Percentiles rank a stretch among this genome's conserved stretches.
These are phyloP conservation scores for Nephrotoma appendiculata DNA, from an alignment of 2,888 invertebrate species.

Conservation along the genomic window DNA sequence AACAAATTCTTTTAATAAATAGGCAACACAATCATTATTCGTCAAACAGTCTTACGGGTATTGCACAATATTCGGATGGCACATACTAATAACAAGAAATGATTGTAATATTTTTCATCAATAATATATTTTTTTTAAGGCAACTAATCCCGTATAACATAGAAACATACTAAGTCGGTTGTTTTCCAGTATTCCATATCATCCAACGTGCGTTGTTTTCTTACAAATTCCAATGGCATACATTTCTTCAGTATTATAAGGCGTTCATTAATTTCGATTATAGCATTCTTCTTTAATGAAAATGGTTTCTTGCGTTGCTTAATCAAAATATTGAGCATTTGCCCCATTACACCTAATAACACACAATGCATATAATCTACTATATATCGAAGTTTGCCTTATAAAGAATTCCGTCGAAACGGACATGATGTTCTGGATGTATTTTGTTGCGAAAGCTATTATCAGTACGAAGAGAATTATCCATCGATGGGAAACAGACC, in stretches of 20 bases:
- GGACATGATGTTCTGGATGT: background rate
- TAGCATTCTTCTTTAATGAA: background rate
- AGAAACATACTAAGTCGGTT: background rate
- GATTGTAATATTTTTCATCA: background rate
- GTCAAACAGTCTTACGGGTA: background rate
- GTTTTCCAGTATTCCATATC: background rate
- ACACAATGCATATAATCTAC: background rate
- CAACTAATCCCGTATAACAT: background rate
- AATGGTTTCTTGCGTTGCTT: background rate
- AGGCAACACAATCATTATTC: background rate
- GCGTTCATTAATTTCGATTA: background rate
- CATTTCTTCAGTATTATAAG: background rate
- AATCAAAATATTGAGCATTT: background rate
- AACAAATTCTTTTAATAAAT: background rate
- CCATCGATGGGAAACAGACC: too few species aligned
- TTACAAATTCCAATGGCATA: background rate
- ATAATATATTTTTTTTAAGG: background rate
- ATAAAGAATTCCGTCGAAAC: background rate
- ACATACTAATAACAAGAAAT: background rate
- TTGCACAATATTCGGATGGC: background rate
- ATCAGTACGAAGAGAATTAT: background rate
- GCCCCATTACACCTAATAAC: background rate
- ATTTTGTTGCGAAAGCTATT: background rate
- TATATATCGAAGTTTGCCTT: background rate
- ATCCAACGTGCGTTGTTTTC: background rate